Evolutionary conservation across 2,888 invertebrate genomes (phyloP).

Genomic region (Cosmorhoe ocellata): DNA sequence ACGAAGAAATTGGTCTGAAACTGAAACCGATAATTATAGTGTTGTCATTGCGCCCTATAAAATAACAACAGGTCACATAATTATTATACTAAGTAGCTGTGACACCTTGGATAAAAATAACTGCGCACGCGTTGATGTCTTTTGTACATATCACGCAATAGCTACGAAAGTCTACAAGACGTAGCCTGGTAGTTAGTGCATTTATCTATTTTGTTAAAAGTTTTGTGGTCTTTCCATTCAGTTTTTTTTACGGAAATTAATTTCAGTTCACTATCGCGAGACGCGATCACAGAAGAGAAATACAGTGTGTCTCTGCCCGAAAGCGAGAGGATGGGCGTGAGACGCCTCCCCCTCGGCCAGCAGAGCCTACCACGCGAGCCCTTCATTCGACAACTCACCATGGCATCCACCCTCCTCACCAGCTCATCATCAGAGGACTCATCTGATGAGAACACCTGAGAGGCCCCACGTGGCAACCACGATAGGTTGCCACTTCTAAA

Average conservation of each 20-base stretch:
- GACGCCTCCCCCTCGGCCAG: slow-evolving; percentile 80
- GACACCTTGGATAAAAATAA: neutral
- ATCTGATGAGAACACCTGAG: slow-evolving; percentile 79
- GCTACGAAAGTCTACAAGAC: neutral
- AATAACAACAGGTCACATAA: too few species aligned
- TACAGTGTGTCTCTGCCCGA: slow-evolving; percentile 84
- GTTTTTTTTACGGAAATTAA: neutral
- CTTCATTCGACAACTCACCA: slow-evolving; percentile 82
- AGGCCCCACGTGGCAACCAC: slow-evolving; percentile 72
- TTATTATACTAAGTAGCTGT: too few species aligned
- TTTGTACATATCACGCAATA: neutral
- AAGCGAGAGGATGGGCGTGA: slow-evolving; percentile 77
- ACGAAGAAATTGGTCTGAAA: too few species aligned
- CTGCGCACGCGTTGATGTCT: slow-evolving; percentile 8
- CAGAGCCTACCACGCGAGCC: slow-evolving; percentile 83
- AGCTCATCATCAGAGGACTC: slow-evolving; percentile 83
- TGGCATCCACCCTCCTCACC: slow-evolving; percentile 84
- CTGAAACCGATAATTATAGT: too few species aligned
- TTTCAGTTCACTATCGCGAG: slow-evolving; percentile 83
- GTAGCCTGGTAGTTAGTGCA: slow-evolving; percentile 6
- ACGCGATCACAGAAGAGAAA: slow-evolving; percentile 88
- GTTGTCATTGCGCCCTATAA: too few species aligned
- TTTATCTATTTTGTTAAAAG: too few species aligned
- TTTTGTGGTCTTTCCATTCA: too few species aligned
- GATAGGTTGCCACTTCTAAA: slow-evolving; percentile 78